phyloP scores from a whole-genome alignment of 2,888 invertebrate species.

The Dinocampus coccinellae region DNA sequence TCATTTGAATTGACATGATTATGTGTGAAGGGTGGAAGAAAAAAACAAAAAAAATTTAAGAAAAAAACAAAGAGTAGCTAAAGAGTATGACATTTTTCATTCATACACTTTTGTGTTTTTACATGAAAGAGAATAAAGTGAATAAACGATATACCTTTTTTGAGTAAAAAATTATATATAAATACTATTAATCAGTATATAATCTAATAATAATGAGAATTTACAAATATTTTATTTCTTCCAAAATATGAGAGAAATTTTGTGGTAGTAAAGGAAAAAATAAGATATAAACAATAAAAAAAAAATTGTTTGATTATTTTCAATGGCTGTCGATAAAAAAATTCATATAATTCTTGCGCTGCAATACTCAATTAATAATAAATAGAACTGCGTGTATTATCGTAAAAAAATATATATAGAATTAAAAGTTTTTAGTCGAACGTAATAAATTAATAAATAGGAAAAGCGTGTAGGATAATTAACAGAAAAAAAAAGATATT shows the following conservation, averaged over 20 bases:
- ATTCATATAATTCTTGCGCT: constrained; percentile 40
- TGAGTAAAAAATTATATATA: background rate
- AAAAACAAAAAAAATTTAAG: no score
- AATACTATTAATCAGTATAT: background rate
- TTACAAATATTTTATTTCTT: constrained; percentile 35
- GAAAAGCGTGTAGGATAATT: background rate
- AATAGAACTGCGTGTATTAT: constrained; percentile 2
- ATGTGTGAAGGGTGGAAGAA: no score
- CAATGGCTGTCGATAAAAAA: constrained; percentile 9
- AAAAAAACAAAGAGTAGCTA: no score
- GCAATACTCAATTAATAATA: constrained; percentile 37
- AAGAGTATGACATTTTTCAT: constrained; percentile 30
- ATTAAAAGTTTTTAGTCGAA: background rate
- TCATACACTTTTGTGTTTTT: constrained; percentile 26
- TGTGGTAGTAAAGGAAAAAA: constrained; percentile 3
- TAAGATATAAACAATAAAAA: constrained; percentile 32
- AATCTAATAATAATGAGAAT: constrained; percentile 19
- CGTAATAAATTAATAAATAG: background rate
- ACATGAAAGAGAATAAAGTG: constrained; percentile 16
- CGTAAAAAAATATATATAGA: background rate
- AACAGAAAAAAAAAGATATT: background rate
- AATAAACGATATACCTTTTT: background rate
- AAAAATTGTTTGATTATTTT: constrained; percentile 1
- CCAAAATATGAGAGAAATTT: constrained; percentile 7
- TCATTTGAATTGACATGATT: no score